Base-by-base conservation (phyloP, 2,797 vertebrate species). In the Hephaestus fuliginosus region DNA sequence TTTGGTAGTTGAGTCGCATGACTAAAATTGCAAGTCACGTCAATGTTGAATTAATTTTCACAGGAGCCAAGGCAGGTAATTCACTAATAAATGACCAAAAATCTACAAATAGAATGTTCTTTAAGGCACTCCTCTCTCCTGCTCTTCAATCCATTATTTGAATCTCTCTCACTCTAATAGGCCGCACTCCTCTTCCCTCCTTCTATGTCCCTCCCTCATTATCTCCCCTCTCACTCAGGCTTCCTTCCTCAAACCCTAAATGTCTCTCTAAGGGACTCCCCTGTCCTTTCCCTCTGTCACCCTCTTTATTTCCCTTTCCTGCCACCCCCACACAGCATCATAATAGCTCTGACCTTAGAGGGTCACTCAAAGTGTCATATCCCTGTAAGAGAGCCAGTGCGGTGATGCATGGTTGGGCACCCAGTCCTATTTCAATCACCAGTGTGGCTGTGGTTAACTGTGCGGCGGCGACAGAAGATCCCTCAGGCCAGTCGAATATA, bases 251-350 rank as follows among this genome's bases (percentile, higher is more conserved):
- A 74, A 85, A 84, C 75, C 82, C 75, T 49, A 76, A 87, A 86
- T 71, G 82, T 79, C 82, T 90, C 91, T 92, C 89, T 68, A 17
- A 87, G 85, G 92, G 81, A 76, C 84, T 83, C 63, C 13, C 57
- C 57, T 81, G 73, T 91, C 86, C 81, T 84, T 81, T 90, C 64
- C 74, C 60, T 81, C 68, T 30, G 64, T 86, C 70, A 63, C 74
- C 62, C 76, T 83, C 63, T 86, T 83, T 81, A 74, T 87, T 91
- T 92, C 88, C 87, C 44, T 80, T 93, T 91, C 88, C 92, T 90
- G 82, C 74, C 69, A 67, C 64, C 77, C 61, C 79, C 75, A 55
- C 83, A 86, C 71, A 70, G 72, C 72, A 67, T 86, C 86, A 86
- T 89, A 86, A 92, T 91, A 79, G 81, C 74, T 67, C 78, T 89